Percentiles rank a stretch among this genome's conserved stretches.
phyloP scores from a whole-genome alignment of 2,888 invertebrate genomes.

The Lepidonotus clava region DNA sequence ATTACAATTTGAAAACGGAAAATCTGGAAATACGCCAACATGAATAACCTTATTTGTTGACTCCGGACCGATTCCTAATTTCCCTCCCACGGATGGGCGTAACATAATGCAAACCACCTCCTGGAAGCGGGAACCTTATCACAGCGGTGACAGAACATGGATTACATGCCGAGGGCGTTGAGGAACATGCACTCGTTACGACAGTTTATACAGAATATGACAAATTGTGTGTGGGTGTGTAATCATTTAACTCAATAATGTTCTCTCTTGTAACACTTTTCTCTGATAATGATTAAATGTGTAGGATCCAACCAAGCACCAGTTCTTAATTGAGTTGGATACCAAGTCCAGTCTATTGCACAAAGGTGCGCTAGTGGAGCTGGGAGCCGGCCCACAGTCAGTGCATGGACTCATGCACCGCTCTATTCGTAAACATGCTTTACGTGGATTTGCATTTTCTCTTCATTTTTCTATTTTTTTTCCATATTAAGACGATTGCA shows the following conservation, averaged over 20 bases:
- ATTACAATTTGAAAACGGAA: too few species aligned
- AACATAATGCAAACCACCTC: background rate
- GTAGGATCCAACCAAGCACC: conserved; percentile 49
- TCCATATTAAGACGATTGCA: background rate
- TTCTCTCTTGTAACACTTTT: background rate
- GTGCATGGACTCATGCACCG: too few species aligned
- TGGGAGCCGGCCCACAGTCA: background rate
- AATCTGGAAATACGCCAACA: too few species aligned
- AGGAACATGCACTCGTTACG: conserved; percentile 26
- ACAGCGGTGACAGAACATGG: conserved; percentile 28
- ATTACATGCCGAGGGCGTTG: conserved; percentile 19
- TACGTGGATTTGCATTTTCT: too few species aligned
- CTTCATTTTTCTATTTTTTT: background rate
- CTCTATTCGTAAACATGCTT: too few species aligned
- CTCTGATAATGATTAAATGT: background rate
- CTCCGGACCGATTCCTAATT: too few species aligned
- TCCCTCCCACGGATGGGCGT: background rate
- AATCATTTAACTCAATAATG: background rate
- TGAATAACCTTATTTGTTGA: too few species aligned
- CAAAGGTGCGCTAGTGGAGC: background rate
- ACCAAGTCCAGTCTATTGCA: conserved; percentile 27
- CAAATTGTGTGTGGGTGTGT: background rate
- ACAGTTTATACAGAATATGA: background rate
- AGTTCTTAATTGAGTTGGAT: conserved; percentile 48
- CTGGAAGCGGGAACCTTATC: conserved; percentile 13